Percentiles rank a stretch among this genome's conserved stretches.
Evolutionary conservation across 2,113 vertebrate genomes (phyloP).

Genomic region (Oryzias javanicus): DNA sequence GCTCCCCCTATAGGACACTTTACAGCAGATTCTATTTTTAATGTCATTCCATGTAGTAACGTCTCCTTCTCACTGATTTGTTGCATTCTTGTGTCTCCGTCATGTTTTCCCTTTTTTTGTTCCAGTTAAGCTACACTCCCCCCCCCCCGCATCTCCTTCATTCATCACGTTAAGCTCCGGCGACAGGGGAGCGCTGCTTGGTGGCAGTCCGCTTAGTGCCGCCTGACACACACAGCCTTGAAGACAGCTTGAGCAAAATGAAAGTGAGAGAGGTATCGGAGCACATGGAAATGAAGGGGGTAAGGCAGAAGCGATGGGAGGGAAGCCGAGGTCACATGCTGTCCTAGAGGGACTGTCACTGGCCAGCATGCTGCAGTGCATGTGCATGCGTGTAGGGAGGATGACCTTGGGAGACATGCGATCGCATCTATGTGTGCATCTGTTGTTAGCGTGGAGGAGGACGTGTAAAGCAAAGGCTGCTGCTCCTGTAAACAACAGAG

Average conservation of each 20-base stretch:
- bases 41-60: conserved; percentile 26
- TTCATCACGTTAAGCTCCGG: conserved; percentile 62
- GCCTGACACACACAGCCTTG: conserved; percentile 67
- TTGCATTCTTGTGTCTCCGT: conserved; percentile 3
- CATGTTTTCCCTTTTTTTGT: conserved; percentile 10
- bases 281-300: conserved; percentile 27
- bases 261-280: conserved; percentile 39
- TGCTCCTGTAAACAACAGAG: background rate
- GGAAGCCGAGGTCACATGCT: conserved; percentile 52
- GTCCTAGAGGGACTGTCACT: conserved; percentile 43
- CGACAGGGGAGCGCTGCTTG: conserved; percentile 57
- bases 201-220: conserved; percentile 67
- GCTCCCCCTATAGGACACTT: conserved; percentile 31
- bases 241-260: conserved; percentile 50
- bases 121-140: background rate
- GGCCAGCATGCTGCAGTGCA: conserved; percentile 17
- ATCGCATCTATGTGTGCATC: conserved; percentile 3
- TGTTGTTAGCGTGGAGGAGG: background rate
- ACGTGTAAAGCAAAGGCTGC: background rate
- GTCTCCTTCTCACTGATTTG: conserved; percentile 36
- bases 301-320: conserved; percentile 6
- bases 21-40: background rate
- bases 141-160: conserved; percentile 33
- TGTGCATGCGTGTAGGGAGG: conserved; percentile 17
- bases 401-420: conserved; percentile 47